Evolutionary conservation across 2,797 vertebrate species (phyloP).

Genomic region (Gambelia wislizenii): DNA sequence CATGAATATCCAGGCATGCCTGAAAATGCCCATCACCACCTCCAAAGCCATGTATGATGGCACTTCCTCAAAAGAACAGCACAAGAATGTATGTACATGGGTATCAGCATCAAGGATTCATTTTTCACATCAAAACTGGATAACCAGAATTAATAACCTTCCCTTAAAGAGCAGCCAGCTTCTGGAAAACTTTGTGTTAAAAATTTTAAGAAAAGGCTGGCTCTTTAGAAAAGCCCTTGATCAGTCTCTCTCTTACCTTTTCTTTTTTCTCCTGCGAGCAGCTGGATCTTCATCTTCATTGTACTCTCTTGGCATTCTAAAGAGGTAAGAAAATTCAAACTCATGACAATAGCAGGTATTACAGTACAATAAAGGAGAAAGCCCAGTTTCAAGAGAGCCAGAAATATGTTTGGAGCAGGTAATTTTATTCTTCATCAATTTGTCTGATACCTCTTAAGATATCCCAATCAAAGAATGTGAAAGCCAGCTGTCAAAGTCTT

Average conservation of each 20-base stretch:
- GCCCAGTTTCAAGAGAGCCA: not conserved
- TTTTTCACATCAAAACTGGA: not conserved
- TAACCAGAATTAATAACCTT: not conserved
- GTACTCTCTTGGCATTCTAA: constrained; percentile 97
- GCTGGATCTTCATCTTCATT: constrained; percentile 98
- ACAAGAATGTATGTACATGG: not conserved
- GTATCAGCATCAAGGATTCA: not conserved
- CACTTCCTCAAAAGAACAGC: not conserved
- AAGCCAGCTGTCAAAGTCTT: fast-evolving
- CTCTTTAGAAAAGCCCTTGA: not conserved
- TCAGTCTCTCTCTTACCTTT: constrained; percentile 82
- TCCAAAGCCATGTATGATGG: not conserved
- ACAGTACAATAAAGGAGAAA: not conserved
- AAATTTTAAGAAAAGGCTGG: not conserved
- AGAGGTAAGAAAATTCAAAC: constrained; percentile 20
- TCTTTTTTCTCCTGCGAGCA: constrained; percentile 96
- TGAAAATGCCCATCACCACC: not conserved
- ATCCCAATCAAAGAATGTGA: fast-evolving
- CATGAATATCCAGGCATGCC: not conserved
- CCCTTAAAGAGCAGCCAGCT: too few species aligned
- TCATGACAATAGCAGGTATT: not conserved
- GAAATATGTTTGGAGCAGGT: not conserved
- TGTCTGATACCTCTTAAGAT: not conserved
- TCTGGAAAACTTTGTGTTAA: not conserved
- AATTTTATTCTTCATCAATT: not conserved